These are phyloP conservation scores for Cephus sareptanus DNA, from an alignment of 2,888 invertebrate genomes.

Conservation along the genomic window DNA sequence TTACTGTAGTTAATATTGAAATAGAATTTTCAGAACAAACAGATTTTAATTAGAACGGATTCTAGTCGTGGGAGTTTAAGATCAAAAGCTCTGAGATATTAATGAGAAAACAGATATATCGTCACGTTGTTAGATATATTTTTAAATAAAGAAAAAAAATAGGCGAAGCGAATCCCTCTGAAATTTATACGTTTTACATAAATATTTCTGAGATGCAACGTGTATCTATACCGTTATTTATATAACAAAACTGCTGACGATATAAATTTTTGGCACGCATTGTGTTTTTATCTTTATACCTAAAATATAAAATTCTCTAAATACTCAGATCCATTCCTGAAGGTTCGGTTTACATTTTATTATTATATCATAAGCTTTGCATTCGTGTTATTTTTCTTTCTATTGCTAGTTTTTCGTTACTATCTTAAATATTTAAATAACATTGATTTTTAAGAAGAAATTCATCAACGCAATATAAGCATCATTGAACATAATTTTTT, in stretches of 20 bases:
- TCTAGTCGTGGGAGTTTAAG: background rate
- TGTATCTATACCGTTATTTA: background rate
- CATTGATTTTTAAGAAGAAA: no score
- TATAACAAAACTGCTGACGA: background rate
- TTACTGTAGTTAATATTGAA: background rate
- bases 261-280: slow-evolving; percentile 1
- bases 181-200: background rate
- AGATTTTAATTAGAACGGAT: background rate
- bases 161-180: background rate
- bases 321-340: background rate
- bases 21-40: background rate
- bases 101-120: background rate
- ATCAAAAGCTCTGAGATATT: background rate
- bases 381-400: background rate
- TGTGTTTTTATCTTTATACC: background rate
- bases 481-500: background rate
- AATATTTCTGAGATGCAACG: background rate
- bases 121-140: background rate
- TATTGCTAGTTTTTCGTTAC: background rate
- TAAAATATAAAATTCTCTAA: background rate
- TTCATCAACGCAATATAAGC: background rate
- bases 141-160: background rate
- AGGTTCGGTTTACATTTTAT: background rate
- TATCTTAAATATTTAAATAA: no score
- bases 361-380: background rate